Conservation (phyloP, 1,140 invertebrate species). For the Oedothorax gibbosus region DNA sequence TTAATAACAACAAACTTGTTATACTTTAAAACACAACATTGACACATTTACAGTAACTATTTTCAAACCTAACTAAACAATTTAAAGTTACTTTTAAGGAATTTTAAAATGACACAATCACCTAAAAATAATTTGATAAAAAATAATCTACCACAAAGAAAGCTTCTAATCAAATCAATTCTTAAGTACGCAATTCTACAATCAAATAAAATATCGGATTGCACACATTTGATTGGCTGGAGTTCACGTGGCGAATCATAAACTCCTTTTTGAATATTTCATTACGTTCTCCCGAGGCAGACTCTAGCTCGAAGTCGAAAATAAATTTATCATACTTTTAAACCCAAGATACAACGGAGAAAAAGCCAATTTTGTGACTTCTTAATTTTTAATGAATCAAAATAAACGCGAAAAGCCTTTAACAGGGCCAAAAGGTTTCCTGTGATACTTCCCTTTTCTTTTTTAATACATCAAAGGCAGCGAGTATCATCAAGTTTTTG, state of each 20-base stretch:
- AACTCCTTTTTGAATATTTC: constrained; percentile 60
- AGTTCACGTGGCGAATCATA: constrained; percentile 45
- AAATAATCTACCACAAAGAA: too few species aligned
- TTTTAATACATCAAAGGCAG: constrained; percentile 46
- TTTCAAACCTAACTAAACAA: too few species aligned
- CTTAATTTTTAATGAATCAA: constrained; percentile 61
- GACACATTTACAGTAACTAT: too few species aligned
- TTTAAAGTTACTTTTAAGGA: too few species aligned
- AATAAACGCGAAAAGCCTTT: constrained; percentile 55
- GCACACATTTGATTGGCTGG: constrained; percentile 38
- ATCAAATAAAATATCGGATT: constrained; percentile 46
- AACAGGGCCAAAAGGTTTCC: constrained; percentile 35
- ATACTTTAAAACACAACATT: too few species aligned
- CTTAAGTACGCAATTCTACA: constrained; percentile 20
- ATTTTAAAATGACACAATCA: too few species aligned
- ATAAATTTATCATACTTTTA: constrained; percentile 62
- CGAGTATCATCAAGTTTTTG: constrained; percentile 38
- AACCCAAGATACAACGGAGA: constrained; percentile 55
- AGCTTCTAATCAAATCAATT: neutral
- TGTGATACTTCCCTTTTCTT: constrained; percentile 39
- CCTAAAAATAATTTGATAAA: too few species aligned
- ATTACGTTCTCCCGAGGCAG: constrained; percentile 45
- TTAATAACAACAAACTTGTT: too few species aligned
- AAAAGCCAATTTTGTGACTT: constrained; percentile 59
- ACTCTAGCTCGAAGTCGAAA: constrained; percentile 40